Base-by-base conservation (phyloP, 2,113 vertebrate species). In the Aythya baeri region DNA sequence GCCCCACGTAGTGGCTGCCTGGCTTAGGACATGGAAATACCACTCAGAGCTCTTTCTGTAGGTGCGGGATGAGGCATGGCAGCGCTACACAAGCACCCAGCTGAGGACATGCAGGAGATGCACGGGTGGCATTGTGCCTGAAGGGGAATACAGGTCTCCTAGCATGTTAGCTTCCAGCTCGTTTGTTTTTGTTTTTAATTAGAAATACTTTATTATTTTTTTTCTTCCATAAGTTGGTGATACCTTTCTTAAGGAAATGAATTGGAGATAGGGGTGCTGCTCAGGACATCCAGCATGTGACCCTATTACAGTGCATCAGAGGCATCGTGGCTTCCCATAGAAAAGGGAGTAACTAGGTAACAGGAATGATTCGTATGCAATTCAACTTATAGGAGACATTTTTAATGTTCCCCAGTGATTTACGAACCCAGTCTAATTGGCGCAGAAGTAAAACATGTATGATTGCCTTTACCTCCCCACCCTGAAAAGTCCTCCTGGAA, bases 21-120 rank as follows among this genome's bases (percentile, higher is more conserved):
- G 92, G 90, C 93, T 86, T 21, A 59, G 66, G 76, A 71, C 29
- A 3, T 93, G 96, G 94, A 97, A 96, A 92, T 78, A 90, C 59
- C 62, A 13, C 55, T 83, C 34, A 0, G 38, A 54, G 59, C 74
- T 94, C 87, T 94, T 96, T 93, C 41, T 93, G 86, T 89, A 93
- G n/a, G 4, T 3, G 1, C 21, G 78, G 92, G 74, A 73, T 82
- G 66, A 91, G 58, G 86, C 2, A 4, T 38, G 91, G 66, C 86
- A n/a, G 44, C 0, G n/a, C 4, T 23, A 91, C 77, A 86, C 0
- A 0, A 88, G 85, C 70, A 91, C 43, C 58, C 57, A 13, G 71
- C 76, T 58, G 80, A 34, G 78, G 62, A 17, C 25, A 0, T 14
- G 66, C 94, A 72, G 71, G 38, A 79, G 43, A 68, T 62, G 43